These are phyloP conservation scores for Stercorarius parasiticus DNA, from an alignment of 2,113 vertebrate species.

Conservation along the genomic window DNA sequence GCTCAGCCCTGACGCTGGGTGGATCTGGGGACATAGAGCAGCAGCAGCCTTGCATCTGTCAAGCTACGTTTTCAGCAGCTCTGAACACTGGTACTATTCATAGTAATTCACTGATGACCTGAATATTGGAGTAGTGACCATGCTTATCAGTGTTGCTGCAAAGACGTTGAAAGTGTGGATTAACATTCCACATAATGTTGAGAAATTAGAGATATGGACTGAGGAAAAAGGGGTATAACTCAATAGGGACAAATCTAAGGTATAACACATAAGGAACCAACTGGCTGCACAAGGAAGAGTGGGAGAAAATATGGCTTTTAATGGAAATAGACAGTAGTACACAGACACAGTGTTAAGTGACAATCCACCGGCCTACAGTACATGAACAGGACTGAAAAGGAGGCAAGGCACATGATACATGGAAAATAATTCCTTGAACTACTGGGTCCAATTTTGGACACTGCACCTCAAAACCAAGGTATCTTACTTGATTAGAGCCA, in stretches of 20 bases:
- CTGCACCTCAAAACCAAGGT: background rate
- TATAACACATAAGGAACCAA: background rate
- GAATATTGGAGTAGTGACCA: background rate
- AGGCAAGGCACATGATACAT: background rate
- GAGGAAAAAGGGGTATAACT: background rate
- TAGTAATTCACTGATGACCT: background rate
- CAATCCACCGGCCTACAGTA: background rate
- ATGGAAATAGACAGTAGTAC: background rate
- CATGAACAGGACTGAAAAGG: background rate
- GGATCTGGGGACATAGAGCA: background rate
- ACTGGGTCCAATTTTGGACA: background rate
- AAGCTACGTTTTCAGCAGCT: background rate
- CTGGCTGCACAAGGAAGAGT: background rate
- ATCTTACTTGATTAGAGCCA: background rate
- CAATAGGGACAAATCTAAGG: background rate
- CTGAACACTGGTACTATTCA: background rate
- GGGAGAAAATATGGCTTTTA: background rate
- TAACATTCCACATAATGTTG: background rate
- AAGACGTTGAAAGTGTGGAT: background rate
- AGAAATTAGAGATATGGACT: background rate
- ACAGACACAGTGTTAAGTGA: background rate
- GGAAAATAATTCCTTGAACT: background rate
- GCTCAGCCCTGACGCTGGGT: background rate
- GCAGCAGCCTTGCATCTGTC: background rate
- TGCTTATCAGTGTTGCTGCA: background rate